These are phyloP conservation scores for Mormyrus lacerda DNA, from an alignment of 2,113 vertebrate species.

Conservation along the genomic window DNA sequence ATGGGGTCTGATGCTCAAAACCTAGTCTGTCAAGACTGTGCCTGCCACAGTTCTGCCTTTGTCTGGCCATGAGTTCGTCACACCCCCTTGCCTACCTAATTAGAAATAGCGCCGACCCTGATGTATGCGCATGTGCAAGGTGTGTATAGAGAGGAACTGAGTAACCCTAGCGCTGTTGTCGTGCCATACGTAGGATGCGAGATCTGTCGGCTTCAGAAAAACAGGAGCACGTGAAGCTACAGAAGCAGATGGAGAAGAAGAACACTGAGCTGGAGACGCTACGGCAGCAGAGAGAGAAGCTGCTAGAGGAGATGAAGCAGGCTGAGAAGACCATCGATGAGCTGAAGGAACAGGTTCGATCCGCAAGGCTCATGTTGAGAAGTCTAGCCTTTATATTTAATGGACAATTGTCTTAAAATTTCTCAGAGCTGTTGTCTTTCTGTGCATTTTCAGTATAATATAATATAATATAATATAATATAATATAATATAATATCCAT, in stretches of 20 bases:
- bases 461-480: neutral
- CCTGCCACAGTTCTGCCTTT: neutral
- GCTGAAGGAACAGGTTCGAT: slow-evolving; percentile 86
- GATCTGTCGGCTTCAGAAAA: slow-evolving; percentile 92
- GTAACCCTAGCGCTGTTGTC: neutral
- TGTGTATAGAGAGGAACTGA: neutral
- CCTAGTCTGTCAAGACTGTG: neutral
- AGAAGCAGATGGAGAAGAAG: slow-evolving; percentile 97
- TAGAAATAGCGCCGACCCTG: neutral
- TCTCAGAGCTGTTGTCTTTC: neutral
- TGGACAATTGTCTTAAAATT: neutral
- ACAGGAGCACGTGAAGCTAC: slow-evolving; percentile 87
- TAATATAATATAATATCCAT: too few species aligned
- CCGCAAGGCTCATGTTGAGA: neutral
- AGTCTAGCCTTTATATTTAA: neutral
- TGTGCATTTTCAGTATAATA: neutral
- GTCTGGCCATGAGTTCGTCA: neutral
- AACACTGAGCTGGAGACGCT: slow-evolving; percentile 80
- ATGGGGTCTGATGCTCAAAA: neutral
- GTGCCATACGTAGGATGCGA: slow-evolving; percentile 70
- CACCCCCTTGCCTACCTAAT: neutral
- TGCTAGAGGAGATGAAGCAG: slow-evolving; percentile 77
- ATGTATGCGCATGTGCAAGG: neutral
- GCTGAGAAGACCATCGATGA: slow-evolving; percentile 87
- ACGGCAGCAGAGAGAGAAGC: slow-evolving; percentile 82